These are phyloP conservation scores for Calypte anna DNA, from an alignment of 2,113 vertebrate genomes.

Conservation along the genomic window DNA sequence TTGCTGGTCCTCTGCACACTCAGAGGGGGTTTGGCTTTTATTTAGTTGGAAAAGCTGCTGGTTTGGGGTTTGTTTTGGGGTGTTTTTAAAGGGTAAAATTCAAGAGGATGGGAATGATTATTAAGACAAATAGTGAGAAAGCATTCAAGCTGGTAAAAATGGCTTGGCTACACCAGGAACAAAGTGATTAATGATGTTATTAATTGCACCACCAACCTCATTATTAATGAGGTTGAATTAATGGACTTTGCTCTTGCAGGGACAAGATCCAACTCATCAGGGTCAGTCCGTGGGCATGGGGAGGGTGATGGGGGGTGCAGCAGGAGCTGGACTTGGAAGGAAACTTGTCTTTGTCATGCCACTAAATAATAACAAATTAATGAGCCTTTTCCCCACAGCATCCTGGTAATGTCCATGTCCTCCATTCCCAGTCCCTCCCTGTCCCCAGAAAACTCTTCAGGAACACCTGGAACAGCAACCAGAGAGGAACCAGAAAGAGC, in stretches of 20 bases:
- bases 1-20: background rate
- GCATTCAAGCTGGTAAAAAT: background rate
- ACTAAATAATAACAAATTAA: background rate
- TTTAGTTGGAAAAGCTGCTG: background rate
- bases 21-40: background rate
- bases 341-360: background rate
- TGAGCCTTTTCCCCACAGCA: background rate
- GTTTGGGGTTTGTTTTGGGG: too few relatives aligned
- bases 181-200: background rate
- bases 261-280: accelerated
- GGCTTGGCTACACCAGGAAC: background rate
- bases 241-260: background rate
- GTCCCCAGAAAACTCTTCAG: background rate
- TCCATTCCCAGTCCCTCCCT: background rate
- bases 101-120: background rate
- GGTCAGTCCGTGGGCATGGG: accelerated
- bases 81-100: background rate
- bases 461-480: background rate
- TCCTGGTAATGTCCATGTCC: background rate
- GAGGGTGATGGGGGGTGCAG: background rate
- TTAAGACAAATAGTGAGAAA: background rate
- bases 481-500: accelerated
- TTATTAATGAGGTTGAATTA: background rate
- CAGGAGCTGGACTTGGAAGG: background rate
- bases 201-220: background rate